Percentiles rank a stretch among this genome's conserved stretches.
phyloP scores from a whole-genome alignment of 2,113 vertebrate genomes.

The Egretta garzetta region DNA sequence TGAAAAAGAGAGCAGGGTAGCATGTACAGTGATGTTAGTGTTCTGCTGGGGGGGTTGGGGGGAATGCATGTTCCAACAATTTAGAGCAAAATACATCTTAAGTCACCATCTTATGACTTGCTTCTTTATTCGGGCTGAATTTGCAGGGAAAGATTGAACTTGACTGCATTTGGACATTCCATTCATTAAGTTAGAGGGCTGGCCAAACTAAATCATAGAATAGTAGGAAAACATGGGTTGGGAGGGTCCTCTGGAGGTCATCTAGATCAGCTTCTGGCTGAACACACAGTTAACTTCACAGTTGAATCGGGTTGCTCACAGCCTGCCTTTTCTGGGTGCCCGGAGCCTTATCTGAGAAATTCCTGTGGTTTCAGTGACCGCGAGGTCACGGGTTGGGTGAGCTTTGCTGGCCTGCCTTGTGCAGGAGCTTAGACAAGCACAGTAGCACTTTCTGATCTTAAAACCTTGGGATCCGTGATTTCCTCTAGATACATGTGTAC shows the following conservation, averaged over 20 bases:
- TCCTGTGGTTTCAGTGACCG: not conserved
- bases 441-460: not conserved
- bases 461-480: not conserved
- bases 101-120: not conserved
- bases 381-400: not conserved
- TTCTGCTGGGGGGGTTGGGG: not conserved
- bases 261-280: not conserved
- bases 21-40: too few species aligned
- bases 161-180: not conserved
- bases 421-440: not conserved
- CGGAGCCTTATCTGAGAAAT: rapidly evolving
- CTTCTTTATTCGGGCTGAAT: not conserved
- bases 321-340: not conserved
- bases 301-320: not conserved
- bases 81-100: not conserved
- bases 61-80: not conserved
- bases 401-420: not conserved
- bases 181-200: too few species aligned
- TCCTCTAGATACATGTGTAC: not conserved
- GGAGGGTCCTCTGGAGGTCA: not conserved
- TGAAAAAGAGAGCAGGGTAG: not conserved
- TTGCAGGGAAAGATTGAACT: not conserved
- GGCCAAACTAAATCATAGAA: not conserved
- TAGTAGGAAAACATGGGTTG: not conserved
- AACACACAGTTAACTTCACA: not conserved